Evolutionary conservation across 2,113 vertebrate species (phyloP), one percentile per base, ranked within the genome.

Genomic region (Notarius lentiginosus): DNA sequence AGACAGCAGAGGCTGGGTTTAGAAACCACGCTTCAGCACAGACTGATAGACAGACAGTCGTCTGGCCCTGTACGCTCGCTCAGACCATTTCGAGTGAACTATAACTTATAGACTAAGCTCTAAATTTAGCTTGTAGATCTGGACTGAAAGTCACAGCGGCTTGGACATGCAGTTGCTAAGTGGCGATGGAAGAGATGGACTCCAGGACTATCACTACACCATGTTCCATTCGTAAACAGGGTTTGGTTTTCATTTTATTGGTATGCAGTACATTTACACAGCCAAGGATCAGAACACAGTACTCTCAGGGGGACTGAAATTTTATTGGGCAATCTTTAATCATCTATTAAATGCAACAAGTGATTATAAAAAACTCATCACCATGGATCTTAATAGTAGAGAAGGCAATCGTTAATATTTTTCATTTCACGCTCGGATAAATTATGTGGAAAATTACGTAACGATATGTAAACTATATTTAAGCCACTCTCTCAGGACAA

Each of bases 111-210:
- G 84, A 24, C 58, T 79, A 8, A 53, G 47, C 49, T 66, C 61
- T 86, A 79, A 68, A 86, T 79, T 66, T 86, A 79, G 75, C 61
- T 17, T 86, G 47, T 22, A 63, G 66, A 68, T 89, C 84, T 70
- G 82, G 17, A 63, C 60, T 56, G 66, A 41, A 47, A 47, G 66
- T 58, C 75, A 49, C 30, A 49, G 79, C 15, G 17, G 60, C 73
- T 75, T 66, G 56, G 58, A 56, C 73, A 79, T 2, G 27, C 60
- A 15, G 72, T 65, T 81, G 68, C 83, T 58, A 72, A 76, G n/a
- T 47, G 27, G 51, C 22, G 76, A 34, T 79, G 18, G 30, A 75
- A 17, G 73, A 83, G 72, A 58, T 5, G 22, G 55, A 80, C 5
- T 60, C 55, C 77, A 80, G 55, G 15, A 80, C 15, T 5, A 20